A percentile compares a stretch with the other conserved stretches of the same genome.
phyloP scores from a whole-genome alignment of 2,888 invertebrate genomes.

The Adelognathus sp. region DNA sequence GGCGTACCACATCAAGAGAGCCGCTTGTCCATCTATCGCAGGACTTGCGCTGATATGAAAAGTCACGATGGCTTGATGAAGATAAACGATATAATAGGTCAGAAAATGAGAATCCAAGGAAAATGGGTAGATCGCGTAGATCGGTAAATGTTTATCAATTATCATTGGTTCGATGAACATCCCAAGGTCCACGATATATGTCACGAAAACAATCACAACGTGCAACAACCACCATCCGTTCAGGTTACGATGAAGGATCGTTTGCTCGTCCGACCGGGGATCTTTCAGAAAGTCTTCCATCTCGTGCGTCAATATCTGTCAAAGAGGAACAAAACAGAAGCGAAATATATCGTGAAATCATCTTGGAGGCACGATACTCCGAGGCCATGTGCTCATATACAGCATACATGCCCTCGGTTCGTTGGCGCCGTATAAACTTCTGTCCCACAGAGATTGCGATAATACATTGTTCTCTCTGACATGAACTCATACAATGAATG shows the following conservation, averaged over 20 bases:
- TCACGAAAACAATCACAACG: constrained; percentile 14
- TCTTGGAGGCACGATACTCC: no score
- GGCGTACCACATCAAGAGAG: constrained; percentile 63
- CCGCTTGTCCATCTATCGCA: constrained; percentile 60
- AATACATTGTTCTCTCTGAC: no score
- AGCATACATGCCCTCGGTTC: no score
- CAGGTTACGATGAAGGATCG: constrained; percentile 54
- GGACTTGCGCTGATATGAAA: constrained; percentile 46
- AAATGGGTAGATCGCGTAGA: constrained; percentile 50
- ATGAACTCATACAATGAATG: no score
- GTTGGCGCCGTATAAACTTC: no score
- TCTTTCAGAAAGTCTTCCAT: constrained; percentile 23
- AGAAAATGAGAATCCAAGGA: background rate
- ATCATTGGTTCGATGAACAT: background rate
- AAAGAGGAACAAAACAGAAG: no score
- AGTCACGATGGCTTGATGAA: constrained; percentile 37
- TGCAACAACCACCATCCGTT: constrained; percentile 40
- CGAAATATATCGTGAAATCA: no score
- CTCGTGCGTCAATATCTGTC: constrained; percentile 34
- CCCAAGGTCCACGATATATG: background rate
- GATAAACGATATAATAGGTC: background rate
- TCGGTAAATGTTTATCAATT: background rate
- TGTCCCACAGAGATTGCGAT: no score
- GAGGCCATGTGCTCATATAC: no score
- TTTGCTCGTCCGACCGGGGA: constrained; percentile 16